These are phyloP conservation scores for Gnatocerus cornutus DNA, from an alignment of 2,888 invertebrate genomes.

Conservation along the genomic window DNA sequence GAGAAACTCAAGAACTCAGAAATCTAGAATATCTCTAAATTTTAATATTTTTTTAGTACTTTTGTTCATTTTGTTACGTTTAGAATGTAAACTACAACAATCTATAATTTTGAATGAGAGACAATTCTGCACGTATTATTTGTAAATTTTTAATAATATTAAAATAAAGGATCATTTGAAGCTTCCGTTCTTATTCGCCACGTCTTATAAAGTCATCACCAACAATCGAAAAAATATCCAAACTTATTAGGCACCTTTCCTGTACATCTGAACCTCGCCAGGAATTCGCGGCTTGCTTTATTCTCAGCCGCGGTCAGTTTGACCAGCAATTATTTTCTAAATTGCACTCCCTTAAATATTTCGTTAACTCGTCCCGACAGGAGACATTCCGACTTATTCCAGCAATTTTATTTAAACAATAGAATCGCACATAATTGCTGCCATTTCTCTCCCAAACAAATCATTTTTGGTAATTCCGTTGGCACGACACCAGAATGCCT, in stretches of 20 bases:
- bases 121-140: too few species aligned
- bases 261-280: neutral
- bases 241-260: neutral
- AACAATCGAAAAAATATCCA: too few species aligned
- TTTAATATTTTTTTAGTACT: too few species aligned
- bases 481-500: constrained; percentile 38
- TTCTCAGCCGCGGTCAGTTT: constrained; percentile 40
- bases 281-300: constrained; percentile 42
- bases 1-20: too few species aligned
- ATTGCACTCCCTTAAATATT: constrained; percentile 49
- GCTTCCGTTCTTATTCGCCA: too few species aligned
- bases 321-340: constrained; percentile 48
- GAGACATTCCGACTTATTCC: constrained; percentile 41
- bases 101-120: too few species aligned
- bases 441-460: constrained; percentile 24
- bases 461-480: constrained; percentile 42
- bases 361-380: constrained; percentile 48
- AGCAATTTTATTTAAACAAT: constrained; percentile 50
- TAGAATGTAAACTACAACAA: too few species aligned
- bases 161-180: too few species aligned
- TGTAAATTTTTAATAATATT: too few species aligned
- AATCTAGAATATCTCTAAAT: too few species aligned
- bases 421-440: constrained; percentile 28
- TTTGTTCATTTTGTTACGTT: too few species aligned
- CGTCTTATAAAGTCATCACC: too few species aligned